Percentiles rank a stretch among this genome's conserved stretches.
Conservation (phyloP, 2,888 invertebrate species). For the Tetragonisca angustula region DNA sequence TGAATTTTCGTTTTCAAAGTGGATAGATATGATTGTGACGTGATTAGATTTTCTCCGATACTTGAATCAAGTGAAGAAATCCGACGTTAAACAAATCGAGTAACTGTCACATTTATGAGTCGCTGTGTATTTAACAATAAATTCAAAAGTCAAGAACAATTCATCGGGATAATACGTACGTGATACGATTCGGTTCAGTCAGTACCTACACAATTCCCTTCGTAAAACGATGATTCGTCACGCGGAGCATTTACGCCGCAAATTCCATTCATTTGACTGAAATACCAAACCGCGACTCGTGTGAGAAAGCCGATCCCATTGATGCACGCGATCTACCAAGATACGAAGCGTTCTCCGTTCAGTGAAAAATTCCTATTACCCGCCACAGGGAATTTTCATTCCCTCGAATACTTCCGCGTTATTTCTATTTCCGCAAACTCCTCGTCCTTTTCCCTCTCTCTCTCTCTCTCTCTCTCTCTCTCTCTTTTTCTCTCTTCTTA, state of each 20-base stretch:
- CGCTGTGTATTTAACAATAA: too few species aligned
- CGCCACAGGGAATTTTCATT: constrained; percentile 62
- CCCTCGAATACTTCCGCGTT: constrained; percentile 54
- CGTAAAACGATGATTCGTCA: background rate
- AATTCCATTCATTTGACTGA: constrained; percentile 13
- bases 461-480: background rate
- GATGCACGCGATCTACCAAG: constrained; percentile 21
- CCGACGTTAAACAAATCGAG: too few species aligned
- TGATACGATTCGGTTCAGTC: background rate
- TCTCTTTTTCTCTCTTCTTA: background rate
- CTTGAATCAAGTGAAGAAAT: too few species aligned
- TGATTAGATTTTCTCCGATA: too few species aligned
- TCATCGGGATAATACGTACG: background rate
- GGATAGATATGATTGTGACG: too few species aligned
- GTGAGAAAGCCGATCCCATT: background rate
- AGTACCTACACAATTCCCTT: background rate
- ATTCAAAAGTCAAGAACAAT: too few species aligned
- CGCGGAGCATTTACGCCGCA: background rate
- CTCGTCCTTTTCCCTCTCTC: background rate
- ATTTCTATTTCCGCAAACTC: constrained; percentile 63
- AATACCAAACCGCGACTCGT: background rate
- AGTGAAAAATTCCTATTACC: constrained; percentile 67
- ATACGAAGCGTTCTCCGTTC: constrained; percentile 35
- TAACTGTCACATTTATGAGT: too few species aligned
- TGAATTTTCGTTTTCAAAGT: too few species aligned